These are phyloP conservation scores for Scomberomorus guttatus DNA, from an alignment of 2,797 vertebrate genomes.

Conservation along the genomic window DNA sequence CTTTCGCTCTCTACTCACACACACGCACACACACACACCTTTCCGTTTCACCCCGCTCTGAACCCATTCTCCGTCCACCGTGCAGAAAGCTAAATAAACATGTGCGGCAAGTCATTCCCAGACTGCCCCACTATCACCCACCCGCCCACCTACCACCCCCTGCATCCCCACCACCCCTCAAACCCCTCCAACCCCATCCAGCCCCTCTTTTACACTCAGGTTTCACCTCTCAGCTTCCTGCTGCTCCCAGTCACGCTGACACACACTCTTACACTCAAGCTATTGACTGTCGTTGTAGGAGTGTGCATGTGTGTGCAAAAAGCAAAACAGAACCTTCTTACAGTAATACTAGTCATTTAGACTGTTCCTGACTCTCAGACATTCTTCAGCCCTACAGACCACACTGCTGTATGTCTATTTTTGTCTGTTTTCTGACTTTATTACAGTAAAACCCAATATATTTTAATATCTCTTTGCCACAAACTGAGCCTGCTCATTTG, in stretches of 20 bases:
- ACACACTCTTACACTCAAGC: conserved; percentile 69
- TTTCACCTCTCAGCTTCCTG: conserved; percentile 78
- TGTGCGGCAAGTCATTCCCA: conserved; percentile 58
- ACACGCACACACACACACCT: conserved; percentile 67
- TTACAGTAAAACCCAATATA: no score
- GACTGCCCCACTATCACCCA: conserved; percentile 56
- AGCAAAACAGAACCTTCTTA: no score
- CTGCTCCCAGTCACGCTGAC: conserved; percentile 70
- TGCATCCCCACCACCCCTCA: conserved; percentile 30
- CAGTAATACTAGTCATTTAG: neutral
- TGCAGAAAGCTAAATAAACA: conserved; percentile 80
- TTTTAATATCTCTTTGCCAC: no score
- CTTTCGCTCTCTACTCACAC: conserved; percentile 1
- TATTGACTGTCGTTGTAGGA: conserved; percentile 32
- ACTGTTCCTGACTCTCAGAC: neutral
- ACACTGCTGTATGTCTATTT: no score
- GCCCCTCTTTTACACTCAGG: conserved; percentile 67
- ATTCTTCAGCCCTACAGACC: neutral
- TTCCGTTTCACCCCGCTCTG: conserved; percentile 80
- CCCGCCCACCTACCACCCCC: conserved; percentile 38
- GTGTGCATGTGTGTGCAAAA: neutral
- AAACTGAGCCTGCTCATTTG: no score
- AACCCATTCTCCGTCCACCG: conserved; percentile 73
- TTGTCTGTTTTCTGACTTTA: no score
- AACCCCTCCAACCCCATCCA: conserved; percentile 30